Conservation (phyloP, 2,888 invertebrate species). For the Chymomyza amoena region DNA sequence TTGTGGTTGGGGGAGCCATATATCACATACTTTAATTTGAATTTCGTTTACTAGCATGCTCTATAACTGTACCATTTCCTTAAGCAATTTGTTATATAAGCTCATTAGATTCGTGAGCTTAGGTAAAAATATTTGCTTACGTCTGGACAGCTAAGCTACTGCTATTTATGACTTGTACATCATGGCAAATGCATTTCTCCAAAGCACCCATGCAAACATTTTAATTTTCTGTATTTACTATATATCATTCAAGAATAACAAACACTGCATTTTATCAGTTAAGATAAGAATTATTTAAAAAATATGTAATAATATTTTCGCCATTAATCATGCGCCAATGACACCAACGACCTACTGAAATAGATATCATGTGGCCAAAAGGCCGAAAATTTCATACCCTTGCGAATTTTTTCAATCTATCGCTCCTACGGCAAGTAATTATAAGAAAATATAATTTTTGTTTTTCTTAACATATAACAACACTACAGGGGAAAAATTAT, state of each 20-base stretch:
- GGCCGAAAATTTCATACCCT: neutral
- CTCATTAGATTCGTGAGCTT: neutral
- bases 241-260: slow-evolving; percentile 4
- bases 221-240: slow-evolving; percentile 8
- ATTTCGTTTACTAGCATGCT: neutral
- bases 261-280: slow-evolving; percentile 49
- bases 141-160: too few relatives aligned
- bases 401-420: neutral
- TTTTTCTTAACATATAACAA: too few relatives aligned
- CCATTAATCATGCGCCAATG: slow-evolving; percentile 28
- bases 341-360: neutral
- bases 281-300: slow-evolving; percentile 20
- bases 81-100: neutral
- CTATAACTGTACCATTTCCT: neutral
- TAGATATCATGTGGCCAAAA: slow-evolving; percentile 4
- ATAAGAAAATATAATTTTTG: too few relatives aligned
- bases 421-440: too few relatives aligned
- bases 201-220: slow-evolving; percentile 20
- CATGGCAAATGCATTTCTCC: neutral
- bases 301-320: slow-evolving; percentile 10
- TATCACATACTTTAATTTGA: neutral
- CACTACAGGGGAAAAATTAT: too few relatives aligned
- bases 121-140: too few relatives aligned
- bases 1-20: neutral
- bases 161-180: neutral